Conservation (phyloP, 92 coral and sea anemone genomes). For the Isaurus tuberculatus region DNA sequence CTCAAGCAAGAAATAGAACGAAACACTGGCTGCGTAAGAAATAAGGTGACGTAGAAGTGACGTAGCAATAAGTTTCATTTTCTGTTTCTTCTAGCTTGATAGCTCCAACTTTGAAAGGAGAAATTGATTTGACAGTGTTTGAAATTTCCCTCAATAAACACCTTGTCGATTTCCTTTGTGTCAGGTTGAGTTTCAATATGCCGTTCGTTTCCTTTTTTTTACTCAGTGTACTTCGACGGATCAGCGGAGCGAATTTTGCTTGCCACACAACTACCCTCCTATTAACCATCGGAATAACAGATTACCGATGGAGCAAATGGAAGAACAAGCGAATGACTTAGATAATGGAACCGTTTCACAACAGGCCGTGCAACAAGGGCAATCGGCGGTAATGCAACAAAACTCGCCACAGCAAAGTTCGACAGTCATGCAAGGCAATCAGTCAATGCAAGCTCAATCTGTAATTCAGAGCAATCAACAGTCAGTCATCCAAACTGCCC, state of each 20-base stretch:
- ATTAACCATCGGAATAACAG: conserved; percentile 21
- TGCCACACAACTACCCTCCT: conserved; percentile 18
- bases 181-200: conserved; percentile 80
- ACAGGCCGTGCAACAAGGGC: conserved; percentile 86
- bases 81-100: conserved; percentile 81
- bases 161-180: conserved; percentile 57
- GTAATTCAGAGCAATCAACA: conserved; percentile 90
- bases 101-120: conserved; percentile 53
- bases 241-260: conserved; percentile 28
- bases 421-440: conserved; percentile 72
- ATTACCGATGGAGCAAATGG: conserved; percentile 90
- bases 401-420: conserved; percentile 88
- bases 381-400: conserved; percentile 79
- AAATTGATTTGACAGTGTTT: conserved; percentile 40
- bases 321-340: conserved; percentile 88
- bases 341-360: conserved; percentile 89
- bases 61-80: conserved; percentile 99
- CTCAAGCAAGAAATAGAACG: conserved; percentile 96
- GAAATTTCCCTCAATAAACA: conserved; percentile 34
- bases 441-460: conserved; percentile 86
- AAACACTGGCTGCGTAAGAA: conserved; percentile 99
- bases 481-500: conserved; percentile 98
- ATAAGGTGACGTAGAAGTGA: conserved; percentile 99
- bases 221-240: conserved; percentile 58
- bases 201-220: conserved; percentile 66